Evolutionary conservation across 2,113 vertebrate genomes (phyloP), one percentile per base, ranked within the genome.

Genomic region (Casuarius casuarius): DNA sequence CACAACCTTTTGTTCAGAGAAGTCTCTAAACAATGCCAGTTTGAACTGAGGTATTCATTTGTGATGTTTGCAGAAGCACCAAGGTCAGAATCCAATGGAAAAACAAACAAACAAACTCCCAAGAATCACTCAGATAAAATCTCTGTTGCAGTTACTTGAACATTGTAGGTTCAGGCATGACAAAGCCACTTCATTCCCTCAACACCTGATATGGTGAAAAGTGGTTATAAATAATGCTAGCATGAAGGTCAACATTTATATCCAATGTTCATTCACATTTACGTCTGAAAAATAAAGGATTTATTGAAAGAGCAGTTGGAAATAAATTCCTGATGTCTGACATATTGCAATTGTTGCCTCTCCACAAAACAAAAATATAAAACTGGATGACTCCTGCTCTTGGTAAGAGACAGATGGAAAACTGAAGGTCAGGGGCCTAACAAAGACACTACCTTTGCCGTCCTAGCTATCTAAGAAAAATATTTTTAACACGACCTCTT

Each of bases 231-330:
- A 95, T 84, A 93, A 52, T 84, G 61, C 29, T 40, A 56, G 38
- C 23, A 44, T 71, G 94, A 95, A 95, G 65, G 88, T 94, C 89
- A 97, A 79, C 20, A 87, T 93, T 95, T 92, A 90, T 86, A 88
- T 71, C 75, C 65, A 75, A 72, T 93, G 52, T 84, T 96, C 90
- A 92, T 84, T 95, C 88, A 78, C 86, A 93, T 93, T 95, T 94
- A 89, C 0, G 0, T 83, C 80, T 84, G 92, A 88, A 59, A 89
- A 92, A 90, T 81, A 87, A 90, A 90, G 28, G 67, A 84, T 77
- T 95, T 92, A 31, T 96, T 94, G 86, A 75, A 89, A 84, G 61
- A 84, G 31, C n/a, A 78, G 20, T 35, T 78, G n/a, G 68, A 42
- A 61, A 92, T 78, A 95, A 90, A 96, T 93, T 93, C 46, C 25